Conservation (phyloP, 2,797 vertebrate genomes). For the Melanogrammus aeglefinus region DNA sequence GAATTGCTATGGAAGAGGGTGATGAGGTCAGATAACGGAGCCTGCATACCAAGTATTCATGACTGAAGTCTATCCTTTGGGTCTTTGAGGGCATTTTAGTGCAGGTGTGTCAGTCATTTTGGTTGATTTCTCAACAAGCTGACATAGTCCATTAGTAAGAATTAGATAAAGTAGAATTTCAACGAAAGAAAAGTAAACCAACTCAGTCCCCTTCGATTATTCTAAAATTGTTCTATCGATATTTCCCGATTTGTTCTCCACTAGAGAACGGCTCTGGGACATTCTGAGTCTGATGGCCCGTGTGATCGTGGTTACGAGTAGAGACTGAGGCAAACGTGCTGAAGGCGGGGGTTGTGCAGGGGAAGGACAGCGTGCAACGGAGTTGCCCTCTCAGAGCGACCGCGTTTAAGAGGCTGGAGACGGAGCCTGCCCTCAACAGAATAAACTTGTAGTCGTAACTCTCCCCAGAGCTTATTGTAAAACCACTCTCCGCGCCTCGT, state of each 20-base stretch:
- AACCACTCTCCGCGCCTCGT: conserved; percentile 8
- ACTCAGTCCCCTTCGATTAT: too few relatives aligned
- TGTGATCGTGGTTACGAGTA: background rate
- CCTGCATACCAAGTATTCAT: too few relatives aligned
- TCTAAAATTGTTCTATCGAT: background rate
- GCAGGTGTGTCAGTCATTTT: too few relatives aligned
- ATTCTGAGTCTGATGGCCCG: background rate
- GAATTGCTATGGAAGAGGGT: too few relatives aligned
- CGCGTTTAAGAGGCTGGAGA: conserved; percentile 16
- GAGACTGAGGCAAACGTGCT: conserved; percentile 10
- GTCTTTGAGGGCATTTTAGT: background rate
- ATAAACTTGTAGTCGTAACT: conserved; percentile 35
- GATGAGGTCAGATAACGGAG: too few relatives aligned
- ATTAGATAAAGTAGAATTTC: too few relatives aligned
- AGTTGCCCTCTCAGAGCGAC: conserved; percentile 3
- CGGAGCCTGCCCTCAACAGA: conserved; percentile 12
- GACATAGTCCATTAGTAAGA: too few relatives aligned
- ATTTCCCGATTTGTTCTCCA: background rate
- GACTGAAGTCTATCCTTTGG: background rate
- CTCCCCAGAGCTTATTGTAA: conserved; percentile 3
- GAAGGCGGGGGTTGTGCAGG: background rate
- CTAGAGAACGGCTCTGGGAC: background rate
- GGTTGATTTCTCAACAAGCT: too few relatives aligned
- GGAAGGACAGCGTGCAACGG: background rate
- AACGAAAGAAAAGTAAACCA: too few relatives aligned